phyloP scores from a whole-genome alignment of 2,797 vertebrate species.

The Lagorchestes hirsutus region DNA sequence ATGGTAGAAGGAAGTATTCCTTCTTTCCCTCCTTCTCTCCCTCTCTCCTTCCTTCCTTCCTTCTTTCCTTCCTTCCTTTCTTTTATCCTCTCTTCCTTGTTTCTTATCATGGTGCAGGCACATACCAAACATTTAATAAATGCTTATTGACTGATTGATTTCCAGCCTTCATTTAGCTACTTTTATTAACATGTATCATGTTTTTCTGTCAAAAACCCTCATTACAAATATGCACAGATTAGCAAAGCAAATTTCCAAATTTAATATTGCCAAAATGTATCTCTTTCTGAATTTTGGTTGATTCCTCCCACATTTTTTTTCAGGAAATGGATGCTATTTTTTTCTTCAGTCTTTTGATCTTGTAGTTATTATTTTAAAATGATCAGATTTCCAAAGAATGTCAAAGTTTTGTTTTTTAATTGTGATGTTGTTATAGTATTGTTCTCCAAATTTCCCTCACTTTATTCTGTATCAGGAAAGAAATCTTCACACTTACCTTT shows the following conservation, averaged over 20 bases:
- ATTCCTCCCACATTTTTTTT: background rate
- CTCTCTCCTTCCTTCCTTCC: background rate
- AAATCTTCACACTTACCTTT: background rate
- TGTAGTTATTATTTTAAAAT: background rate
- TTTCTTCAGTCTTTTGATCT: background rate
- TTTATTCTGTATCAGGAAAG: background rate
- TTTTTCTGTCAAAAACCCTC: background rate
- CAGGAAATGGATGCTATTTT: fast-evolving
- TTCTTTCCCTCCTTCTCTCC: background rate
- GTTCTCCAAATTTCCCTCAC: background rate
- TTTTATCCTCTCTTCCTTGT: no score
- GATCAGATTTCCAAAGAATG: background rate
- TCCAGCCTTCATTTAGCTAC: background rate
- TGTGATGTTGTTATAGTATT: background rate
- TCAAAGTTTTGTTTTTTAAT: background rate
- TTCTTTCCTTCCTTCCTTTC: no score
- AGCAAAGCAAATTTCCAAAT: background rate
- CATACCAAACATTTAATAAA: background rate
- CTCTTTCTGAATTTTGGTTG: background rate
- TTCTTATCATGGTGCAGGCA: background rate
- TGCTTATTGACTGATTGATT: background rate
- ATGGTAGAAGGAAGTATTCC: background rate
- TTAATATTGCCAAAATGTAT: background rate
- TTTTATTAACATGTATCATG: background rate
- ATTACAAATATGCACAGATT: background rate